A percentile compares a stretch with the other conserved stretches of the same genome.
Conservation (phyloP, 2,113 vertebrate species). For the Bucco capensis region DNA sequence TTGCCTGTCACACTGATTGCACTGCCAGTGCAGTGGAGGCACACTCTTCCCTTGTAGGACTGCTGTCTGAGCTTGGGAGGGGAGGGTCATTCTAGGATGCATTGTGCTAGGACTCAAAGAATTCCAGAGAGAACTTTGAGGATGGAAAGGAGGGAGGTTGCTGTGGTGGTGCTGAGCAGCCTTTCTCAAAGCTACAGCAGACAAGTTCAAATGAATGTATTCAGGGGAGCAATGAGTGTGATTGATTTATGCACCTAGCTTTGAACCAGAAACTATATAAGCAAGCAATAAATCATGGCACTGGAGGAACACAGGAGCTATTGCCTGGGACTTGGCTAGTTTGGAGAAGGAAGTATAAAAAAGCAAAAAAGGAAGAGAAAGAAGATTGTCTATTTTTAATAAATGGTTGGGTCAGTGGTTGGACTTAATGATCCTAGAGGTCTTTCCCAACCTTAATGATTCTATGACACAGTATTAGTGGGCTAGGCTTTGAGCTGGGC, state of each 20-base stretch:
- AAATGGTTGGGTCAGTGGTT: neutral
- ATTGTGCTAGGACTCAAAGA: neutral
- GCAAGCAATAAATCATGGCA: neutral
- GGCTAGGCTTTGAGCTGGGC: constrained; percentile 15
- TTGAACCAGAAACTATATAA: neutral
- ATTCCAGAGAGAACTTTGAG: neutral
- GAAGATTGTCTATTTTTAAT: constrained; percentile 42
- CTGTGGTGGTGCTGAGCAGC: neutral
- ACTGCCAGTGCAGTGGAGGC: neutral
- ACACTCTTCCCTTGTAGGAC: neutral
- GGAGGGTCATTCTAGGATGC: neutral
- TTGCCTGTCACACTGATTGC: neutral
- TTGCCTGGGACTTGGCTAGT: neutral
- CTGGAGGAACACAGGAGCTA: neutral
- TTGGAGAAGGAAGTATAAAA: neutral
- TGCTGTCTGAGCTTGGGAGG: neutral
- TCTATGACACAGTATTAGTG: neutral
- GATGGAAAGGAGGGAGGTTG: neutral
- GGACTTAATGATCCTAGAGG: too few species aligned
- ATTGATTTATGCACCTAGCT: neutral
- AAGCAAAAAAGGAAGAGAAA: neutral
- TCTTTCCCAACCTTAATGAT: too few species aligned
- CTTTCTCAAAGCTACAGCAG: neutral
- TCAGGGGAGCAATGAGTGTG: neutral
- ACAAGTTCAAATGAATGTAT: neutral